phyloP scores from a whole-genome alignment of 37 sponge, comb jelly and placozoan species.

The Haliclona indistincta region DNA sequence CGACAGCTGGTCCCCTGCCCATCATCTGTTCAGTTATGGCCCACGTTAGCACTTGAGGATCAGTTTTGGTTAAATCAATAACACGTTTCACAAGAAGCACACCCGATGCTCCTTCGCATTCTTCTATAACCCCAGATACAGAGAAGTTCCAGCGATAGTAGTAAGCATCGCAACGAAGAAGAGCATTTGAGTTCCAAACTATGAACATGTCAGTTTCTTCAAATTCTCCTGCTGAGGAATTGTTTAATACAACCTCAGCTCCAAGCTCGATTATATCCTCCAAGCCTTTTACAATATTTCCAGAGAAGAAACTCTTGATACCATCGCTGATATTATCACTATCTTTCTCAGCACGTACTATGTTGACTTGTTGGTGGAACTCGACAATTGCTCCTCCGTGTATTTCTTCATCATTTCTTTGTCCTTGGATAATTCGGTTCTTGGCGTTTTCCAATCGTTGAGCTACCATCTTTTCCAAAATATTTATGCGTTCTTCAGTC shows the following conservation, averaged over 20 bases:
- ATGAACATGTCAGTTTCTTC: slow-evolving; percentile 24
- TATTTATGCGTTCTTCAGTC: not conserved
- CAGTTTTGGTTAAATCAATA: slow-evolving; percentile 20
- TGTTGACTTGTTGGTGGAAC: not conserved
- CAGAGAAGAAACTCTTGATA: slow-evolving; percentile 7
- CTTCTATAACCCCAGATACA: slow-evolving; percentile 17
- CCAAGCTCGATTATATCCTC: not conserved
- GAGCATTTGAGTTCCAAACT: slow-evolving; percentile 24
- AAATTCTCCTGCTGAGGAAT: slow-evolving; percentile 17
- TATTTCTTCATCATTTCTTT: slow-evolving; percentile 16
- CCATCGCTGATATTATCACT: not conserved
- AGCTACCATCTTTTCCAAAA: slow-evolving; percentile 20
- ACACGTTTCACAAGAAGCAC: slow-evolving; percentile 29
- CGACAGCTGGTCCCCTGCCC: not conserved
- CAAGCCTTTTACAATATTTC: not conserved
- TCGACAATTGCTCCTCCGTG: slow-evolving; percentile 27
- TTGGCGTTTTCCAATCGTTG: not conserved
- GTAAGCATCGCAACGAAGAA: slow-evolving; percentile 37
- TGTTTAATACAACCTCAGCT: slow-evolving; percentile 7
- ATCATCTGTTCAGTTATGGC: slow-evolving; percentile 11
- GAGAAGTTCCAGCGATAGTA: slow-evolving; percentile 42
- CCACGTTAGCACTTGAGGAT: slow-evolving; percentile 36
- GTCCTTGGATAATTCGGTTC: not conserved
- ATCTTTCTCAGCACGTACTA: not conserved
- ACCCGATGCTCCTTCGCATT: slow-evolving; percentile 14